Base-by-base conservation (phyloP, 2,113 vertebrate species). In the Podarcis cretensis region DNA sequence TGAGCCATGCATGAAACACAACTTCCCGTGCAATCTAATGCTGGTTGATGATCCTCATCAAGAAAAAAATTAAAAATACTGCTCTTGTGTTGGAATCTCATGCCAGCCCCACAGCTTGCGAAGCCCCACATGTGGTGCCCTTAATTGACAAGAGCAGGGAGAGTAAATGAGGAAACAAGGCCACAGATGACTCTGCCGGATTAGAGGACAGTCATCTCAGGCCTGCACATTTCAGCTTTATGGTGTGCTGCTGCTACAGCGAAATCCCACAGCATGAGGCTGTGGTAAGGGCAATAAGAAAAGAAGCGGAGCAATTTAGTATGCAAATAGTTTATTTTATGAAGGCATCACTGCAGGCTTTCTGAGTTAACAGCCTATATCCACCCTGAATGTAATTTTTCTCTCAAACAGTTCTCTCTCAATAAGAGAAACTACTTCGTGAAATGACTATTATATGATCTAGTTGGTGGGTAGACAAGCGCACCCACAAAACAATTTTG, bases 401-500 rank as follows among this genome's bases (percentile, higher is more conserved):
- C 40, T 87, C 81, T 90, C 43, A 30, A 71, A 5, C 84, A 3
- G 37, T 68, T 35, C 81, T 78, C 30, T 35, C n/a, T 57, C 12
- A 91, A 81, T 40, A 90, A 0, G 0, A 90, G 13, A 0, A 0
- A 10, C 48, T 40, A 77, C 3, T 83, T 86, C 59, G 30, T 5
- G 35, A 90, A 91, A 90, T 0, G 0, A 25, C 1, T 8, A 65
- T 80, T 37, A 69, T 63, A 86, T 2, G 6, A 68, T 32, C 25
- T 30, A 66, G 27, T n/a, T 69, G 66, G 59, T 63, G 59, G 35
- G 73, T n/a, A 23, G 37, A 76, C 75, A 40, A 23, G 25, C 27
- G 54, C 10, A 32, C 30, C 54, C 83, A 77, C 90, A 92, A 32
- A 86, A 14, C 57, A 80, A 88, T 1, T 90, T 90, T 87, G 90